Evolutionary conservation across 2,113 vertebrate species (phyloP).

Genomic region (Casuarius casuarius): DNA sequence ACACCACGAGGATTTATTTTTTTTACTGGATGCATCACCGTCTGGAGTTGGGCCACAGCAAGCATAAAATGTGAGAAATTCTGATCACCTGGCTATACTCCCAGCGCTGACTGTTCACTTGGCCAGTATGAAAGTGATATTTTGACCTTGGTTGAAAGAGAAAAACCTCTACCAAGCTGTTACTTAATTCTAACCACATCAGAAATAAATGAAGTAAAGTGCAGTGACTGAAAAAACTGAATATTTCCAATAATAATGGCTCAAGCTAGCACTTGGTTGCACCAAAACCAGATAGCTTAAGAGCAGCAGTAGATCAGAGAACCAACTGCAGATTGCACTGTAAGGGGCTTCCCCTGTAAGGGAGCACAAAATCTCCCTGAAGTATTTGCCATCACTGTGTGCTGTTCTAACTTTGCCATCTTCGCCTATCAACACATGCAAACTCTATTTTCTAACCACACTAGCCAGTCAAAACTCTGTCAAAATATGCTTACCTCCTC

Average conservation of each 20-base stretch:
- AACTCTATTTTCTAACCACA: not conserved
- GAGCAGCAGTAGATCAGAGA: not conserved
- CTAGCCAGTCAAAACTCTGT: not conserved
- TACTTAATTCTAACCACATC: not conserved
- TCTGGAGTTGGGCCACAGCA: not conserved
- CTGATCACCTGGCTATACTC: not conserved
- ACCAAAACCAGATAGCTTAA: not conserved
- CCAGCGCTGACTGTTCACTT: not conserved
- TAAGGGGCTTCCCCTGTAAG: not conserved
- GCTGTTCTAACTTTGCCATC: not conserved
- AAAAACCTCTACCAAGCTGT: not conserved
- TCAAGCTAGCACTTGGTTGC: not conserved
- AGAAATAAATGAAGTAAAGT: not conserved
- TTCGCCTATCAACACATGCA: not conserved
- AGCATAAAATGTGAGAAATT: not conserved
- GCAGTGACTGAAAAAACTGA: not conserved
- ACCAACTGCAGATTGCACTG: not conserved
- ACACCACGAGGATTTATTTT: not conserved
- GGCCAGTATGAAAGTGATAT: not conserved
- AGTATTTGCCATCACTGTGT: not conserved
- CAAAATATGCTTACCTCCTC: constrained; percentile 83
- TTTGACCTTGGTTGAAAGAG: constrained; percentile 2
- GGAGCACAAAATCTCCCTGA: not conserved
- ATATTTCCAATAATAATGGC: not conserved
- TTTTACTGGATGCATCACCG: not conserved